Base-by-base conservation (phyloP, 2,888 invertebrate species). In the Scaptomyza cyrtandrae region DNA sequence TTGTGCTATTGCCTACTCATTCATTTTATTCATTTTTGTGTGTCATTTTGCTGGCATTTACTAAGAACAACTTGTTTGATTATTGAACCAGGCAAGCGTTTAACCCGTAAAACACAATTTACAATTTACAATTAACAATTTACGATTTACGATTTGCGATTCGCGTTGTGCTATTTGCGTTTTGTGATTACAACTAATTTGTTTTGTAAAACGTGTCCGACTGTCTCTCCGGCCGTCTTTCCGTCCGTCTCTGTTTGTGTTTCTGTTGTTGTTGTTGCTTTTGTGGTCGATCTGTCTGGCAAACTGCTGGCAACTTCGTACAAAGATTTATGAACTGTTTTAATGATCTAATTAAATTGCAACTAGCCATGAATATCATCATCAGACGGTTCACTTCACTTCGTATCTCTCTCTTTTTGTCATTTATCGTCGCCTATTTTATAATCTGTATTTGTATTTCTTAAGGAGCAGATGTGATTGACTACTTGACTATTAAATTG, bases 261-360 rank as follows among this genome's bases (percentile, higher is more conserved):
- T 6, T 24, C 56, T 7, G n/a, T 29, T 5, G 16, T 29, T 5
- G 16, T 35, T 68, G 74, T 49, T 57, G 60, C 35, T 48, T 14
- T 37, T 50, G 37, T 50, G 43, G 44, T 44, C 35, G 53, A 39
- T 58, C 37, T 27, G 41, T 52, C 39, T 46, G 70, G 58, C 62
- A 46, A 41, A 67, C 27, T 57, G 69, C 58, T 60, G 66, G 58
- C 69, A 72, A 39, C 60, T 73, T 61, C 48, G 56, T 63, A 41
- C 16, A 73, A 85, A 89, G 90, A 90, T 90, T 90, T 90, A 90
- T 90, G 82, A 79, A 80, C 80, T 78, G 82, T 71, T 80, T 88
- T 87, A 90, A 88, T 80, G 84, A 88, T 88, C 85, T 86, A 89
- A 89, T 90, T 90, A 89, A 90, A 88, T 85, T 75, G 84, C 85